phyloP scores from a whole-genome alignment of 2,888 invertebrate genomes.

The Endomychus coccineus region DNA sequence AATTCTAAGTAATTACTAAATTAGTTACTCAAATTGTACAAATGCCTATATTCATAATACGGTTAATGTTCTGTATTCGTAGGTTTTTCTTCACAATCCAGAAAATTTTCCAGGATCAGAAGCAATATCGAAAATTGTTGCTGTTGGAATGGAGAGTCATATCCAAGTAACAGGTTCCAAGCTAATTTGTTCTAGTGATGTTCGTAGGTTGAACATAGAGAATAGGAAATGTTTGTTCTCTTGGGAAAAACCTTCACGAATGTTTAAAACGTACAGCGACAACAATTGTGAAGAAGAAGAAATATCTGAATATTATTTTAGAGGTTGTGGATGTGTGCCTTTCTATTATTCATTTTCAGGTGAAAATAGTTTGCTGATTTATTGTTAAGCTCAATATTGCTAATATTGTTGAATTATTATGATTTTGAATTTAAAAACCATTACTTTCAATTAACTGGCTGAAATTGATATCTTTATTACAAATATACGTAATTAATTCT shows the following conservation, averaged over 20 bases:
- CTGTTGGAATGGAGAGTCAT: constrained; percentile 21
- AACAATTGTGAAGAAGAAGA: constrained; percentile 36
- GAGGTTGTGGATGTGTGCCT: constrained; percentile 35
- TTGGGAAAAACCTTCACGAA: constrained; percentile 24
- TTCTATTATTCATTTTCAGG: constrained; percentile 30
- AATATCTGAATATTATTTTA: constrained; percentile 21
- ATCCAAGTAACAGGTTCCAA: constrained; percentile 28
- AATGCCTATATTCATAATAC: constrained; percentile 4
- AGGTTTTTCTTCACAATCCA: constrained; percentile 33
- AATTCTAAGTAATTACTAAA: no score
- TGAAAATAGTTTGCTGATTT: no score
- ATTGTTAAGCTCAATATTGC: no score
- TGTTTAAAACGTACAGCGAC: constrained; percentile 27
- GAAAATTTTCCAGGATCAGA: constrained; percentile 30
- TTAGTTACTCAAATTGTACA: no score
- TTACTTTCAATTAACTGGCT: no score
- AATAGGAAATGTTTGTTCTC: constrained; percentile 32
- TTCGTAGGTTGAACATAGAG: constrained; percentile 23
- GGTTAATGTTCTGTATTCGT: constrained; percentile 1
- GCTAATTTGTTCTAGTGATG: constrained; percentile 26
- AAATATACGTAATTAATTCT: no score
- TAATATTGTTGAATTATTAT: no score
- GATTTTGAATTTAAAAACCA: no score
- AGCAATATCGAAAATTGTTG: constrained; percentile 22
- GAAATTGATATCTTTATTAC: no score